These are phyloP conservation scores for Drosophila trapezifrons DNA, from an alignment of 1,140 invertebrate genomes.

Conservation along the genomic window DNA sequence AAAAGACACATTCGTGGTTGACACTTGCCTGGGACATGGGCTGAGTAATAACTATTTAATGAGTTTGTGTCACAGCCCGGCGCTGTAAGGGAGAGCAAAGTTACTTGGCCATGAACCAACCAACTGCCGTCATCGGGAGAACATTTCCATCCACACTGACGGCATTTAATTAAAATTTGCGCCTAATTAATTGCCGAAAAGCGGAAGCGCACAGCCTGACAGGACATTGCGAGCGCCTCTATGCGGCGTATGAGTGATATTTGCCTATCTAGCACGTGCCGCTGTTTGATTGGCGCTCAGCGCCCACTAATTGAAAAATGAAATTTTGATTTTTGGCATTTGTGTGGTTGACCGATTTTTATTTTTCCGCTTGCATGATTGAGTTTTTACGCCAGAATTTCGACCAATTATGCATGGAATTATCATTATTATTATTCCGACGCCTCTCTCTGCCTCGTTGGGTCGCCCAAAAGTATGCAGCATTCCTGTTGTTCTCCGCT, in stretches of 20 bases:
- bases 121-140: slow-evolving; percentile 51
- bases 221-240: slow-evolving; percentile 44
- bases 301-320: slow-evolving; percentile 62
- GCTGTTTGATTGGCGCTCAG: slow-evolving; percentile 43
- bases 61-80: slow-evolving; percentile 52
- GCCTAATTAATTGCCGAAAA: slow-evolving; percentile 75
- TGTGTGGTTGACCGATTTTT: slow-evolving; percentile 28
- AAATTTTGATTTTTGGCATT: slow-evolving; percentile 47
- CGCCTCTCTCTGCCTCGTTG: not conserved
- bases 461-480: slow-evolving; percentile 28
- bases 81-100: slow-evolving; percentile 16
- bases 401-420: slow-evolving; percentile 28
- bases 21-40: slow-evolving; percentile 41
- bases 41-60: slow-evolving; percentile 80
- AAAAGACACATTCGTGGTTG: slow-evolving; percentile 54
- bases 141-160: slow-evolving; percentile 44
- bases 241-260: slow-evolving; percentile 68
- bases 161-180: slow-evolving; percentile 78
- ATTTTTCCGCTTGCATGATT: slow-evolving; percentile 33
- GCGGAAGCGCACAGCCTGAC: slow-evolving; percentile 38
- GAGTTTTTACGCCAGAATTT: slow-evolving; percentile 40
- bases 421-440: slow-evolving; percentile 17
- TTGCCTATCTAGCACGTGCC: slow-evolving; percentile 16
- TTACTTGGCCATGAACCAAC: slow-evolving; percentile 57
- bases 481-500: slow-evolving; percentile 15